phyloP scores from a whole-genome alignment of 2,113 vertebrate genomes.

The Ochotona princeps region DNA sequence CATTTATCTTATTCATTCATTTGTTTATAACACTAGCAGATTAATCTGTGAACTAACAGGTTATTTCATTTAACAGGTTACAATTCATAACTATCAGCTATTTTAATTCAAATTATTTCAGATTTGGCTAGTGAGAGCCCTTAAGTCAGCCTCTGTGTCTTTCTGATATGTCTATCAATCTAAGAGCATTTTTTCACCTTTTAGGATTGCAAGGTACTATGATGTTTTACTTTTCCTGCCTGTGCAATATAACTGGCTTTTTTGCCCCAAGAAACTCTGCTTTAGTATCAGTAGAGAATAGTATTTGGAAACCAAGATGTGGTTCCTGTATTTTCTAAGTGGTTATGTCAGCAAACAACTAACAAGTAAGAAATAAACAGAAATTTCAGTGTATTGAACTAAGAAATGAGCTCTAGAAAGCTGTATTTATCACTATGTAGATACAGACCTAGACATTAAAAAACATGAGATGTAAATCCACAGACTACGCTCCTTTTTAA shows the following conservation, averaged over 20 bases:
- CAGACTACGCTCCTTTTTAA: too few relatives aligned
- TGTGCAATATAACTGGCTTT: background rate
- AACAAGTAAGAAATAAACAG: background rate
- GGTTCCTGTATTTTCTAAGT: background rate
- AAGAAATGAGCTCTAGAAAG: background rate
- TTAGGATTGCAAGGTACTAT: background rate
- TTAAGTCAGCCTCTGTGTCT: background rate
- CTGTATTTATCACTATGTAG: background rate
- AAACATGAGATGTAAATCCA: background rate
- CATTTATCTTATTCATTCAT: background rate
- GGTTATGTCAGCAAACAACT: background rate
- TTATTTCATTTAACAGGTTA: background rate
- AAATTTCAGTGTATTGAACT: background rate
- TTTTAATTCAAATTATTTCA: background rate
- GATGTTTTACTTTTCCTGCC: background rate
- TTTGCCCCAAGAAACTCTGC: background rate
- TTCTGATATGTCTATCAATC: background rate
- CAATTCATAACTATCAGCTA: background rate
- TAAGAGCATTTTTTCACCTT: background rate
- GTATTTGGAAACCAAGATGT: conserved; percentile 11
- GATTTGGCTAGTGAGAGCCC: background rate
- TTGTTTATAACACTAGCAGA: background rate
- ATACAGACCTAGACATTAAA: background rate
- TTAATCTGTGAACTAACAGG: background rate
- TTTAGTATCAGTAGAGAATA: background rate